Evolutionary conservation across 2,888 invertebrate species (phyloP).

Genomic region (Petrophora chlorosata): DNA sequence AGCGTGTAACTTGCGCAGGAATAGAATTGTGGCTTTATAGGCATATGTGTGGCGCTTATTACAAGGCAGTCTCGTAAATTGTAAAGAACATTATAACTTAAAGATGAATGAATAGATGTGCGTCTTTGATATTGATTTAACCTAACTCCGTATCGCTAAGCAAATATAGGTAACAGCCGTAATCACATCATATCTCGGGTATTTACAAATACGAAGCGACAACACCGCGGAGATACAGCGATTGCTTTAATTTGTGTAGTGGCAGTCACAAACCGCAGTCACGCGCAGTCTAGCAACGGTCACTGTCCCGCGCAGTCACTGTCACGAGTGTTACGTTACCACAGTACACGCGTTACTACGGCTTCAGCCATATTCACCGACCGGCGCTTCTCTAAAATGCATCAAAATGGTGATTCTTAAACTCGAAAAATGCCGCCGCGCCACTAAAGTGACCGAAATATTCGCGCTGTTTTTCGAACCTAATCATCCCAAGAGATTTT

Average conservation of each 20-base stretch:
- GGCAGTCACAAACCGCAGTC: slow-evolving; percentile 35
- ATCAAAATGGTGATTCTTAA: slow-evolving; percentile 77
- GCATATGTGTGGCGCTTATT: too few relatives aligned
- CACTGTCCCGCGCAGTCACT: slow-evolving; percentile 40
- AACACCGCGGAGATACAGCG: slow-evolving; percentile 30
- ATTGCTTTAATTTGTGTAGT: slow-evolving; percentile 30
- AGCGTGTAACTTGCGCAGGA: too few relatives aligned
- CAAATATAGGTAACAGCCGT: slow-evolving; percentile 14
- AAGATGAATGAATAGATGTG: background rate
- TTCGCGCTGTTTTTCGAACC: slow-evolving; percentile 73
- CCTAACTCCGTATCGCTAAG: slow-evolving; percentile 6
- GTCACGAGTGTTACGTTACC: too few relatives aligned
- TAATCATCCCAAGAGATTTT: slow-evolving; percentile 77
- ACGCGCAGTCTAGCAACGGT: slow-evolving; percentile 42
- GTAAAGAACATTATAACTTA: too few relatives aligned
- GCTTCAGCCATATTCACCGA: slow-evolving; percentile 48
- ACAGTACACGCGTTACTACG: too few relatives aligned
- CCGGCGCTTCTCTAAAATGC: slow-evolving; percentile 73
- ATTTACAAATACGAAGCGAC: slow-evolving; percentile 36
- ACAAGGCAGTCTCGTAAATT: too few relatives aligned
- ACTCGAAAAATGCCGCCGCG: slow-evolving; percentile 65
- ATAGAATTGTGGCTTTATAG: too few relatives aligned
- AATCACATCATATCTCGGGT: slow-evolving; percentile 39
- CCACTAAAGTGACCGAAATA: slow-evolving; percentile 66
- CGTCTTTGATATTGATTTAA: slow-evolving; percentile 1